Conservation (phyloP, 2,888 invertebrate genomes). For the Acrocyrtus sp. region DNA sequence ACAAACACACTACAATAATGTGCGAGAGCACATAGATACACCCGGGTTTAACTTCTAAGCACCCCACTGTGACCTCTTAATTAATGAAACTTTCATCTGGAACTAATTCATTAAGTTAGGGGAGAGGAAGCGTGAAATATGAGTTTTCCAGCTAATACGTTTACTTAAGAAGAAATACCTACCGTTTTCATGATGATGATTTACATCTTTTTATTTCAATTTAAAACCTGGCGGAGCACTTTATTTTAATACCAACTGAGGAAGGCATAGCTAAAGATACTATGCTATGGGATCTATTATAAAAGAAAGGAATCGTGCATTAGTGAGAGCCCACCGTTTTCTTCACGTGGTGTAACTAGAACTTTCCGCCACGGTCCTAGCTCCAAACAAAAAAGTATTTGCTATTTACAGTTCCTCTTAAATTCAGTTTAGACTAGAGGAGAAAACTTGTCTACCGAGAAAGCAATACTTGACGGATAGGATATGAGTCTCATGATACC, state of each 20-base stretch:
- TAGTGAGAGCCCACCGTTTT: too few species aligned
- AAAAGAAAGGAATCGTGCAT: too few species aligned
- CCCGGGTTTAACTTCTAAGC: constrained; percentile 46
- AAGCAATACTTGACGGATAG: too few species aligned
- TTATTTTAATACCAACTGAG: neutral
- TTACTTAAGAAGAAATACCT: neutral
- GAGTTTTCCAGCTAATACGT: constrained; percentile 27
- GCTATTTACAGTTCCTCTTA: too few species aligned
- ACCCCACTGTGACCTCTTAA: constrained; percentile 62
- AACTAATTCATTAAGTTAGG: constrained; percentile 61
- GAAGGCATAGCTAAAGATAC: too few species aligned
- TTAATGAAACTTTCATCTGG: constrained; percentile 61
- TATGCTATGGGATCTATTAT: too few species aligned
- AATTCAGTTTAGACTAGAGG: too few species aligned
- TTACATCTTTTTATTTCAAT: neutral
- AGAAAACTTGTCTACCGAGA: too few species aligned
- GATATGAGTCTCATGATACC: too few species aligned
- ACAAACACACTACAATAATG: constrained; percentile 5
- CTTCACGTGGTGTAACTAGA: too few species aligned
- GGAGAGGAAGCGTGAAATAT: constrained; percentile 48
- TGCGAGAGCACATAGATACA: constrained; percentile 5
- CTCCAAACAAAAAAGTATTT: too few species aligned
- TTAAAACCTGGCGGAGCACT: neutral
- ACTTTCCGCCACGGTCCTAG: too few species aligned
- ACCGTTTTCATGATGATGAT: neutral